Evolutionary conservation across 64 coral and sea anemone species (phyloP).

Genomic region (Actinia equina): DNA sequence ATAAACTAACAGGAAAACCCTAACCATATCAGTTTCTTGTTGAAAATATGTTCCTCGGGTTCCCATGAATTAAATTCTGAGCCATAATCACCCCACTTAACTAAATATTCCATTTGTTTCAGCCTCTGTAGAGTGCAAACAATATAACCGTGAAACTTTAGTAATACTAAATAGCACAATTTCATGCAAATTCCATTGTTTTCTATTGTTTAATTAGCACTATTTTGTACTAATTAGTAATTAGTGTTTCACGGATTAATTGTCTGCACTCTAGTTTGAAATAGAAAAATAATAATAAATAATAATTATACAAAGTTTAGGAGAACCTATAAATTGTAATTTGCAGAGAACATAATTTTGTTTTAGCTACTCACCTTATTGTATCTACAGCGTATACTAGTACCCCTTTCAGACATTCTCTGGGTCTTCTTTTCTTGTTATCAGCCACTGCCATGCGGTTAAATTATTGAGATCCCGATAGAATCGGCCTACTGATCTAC

Average conservation of each 20-base stretch:
- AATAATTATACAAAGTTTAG: too few relatives aligned
- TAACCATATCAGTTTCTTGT: slow-evolving; percentile 12
- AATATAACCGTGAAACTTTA: too few relatives aligned
- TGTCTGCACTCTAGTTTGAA: too few relatives aligned
- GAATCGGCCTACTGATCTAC: slow-evolving; percentile 15
- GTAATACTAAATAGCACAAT: too few relatives aligned
- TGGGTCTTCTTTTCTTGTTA: neutral
- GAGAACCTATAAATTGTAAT: neutral
- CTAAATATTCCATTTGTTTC: slow-evolving; percentile 28
- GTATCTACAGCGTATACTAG: too few relatives aligned
- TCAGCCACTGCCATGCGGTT: slow-evolving; percentile 13
- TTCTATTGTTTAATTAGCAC: too few relatives aligned
- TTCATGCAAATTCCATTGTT: too few relatives aligned
- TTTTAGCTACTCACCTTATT: slow-evolving; percentile 1
- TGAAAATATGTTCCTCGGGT: slow-evolving; percentile 11
- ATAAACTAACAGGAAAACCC: slow-evolving; percentile 12
- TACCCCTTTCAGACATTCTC: neutral
- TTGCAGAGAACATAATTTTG: neutral
- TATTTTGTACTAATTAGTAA: too few relatives aligned
- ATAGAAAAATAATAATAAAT: neutral
- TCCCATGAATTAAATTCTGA: slow-evolving; percentile 28
- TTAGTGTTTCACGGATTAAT: too few relatives aligned
- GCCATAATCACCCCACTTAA: slow-evolving; percentile 5
- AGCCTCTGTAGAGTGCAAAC: too few relatives aligned
- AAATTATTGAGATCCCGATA: slow-evolving; percentile 29